These are phyloP conservation scores for Odobenus rosmarus DNA, from an alignment of 2,113 vertebrate species.

Conservation along the genomic window DNA sequence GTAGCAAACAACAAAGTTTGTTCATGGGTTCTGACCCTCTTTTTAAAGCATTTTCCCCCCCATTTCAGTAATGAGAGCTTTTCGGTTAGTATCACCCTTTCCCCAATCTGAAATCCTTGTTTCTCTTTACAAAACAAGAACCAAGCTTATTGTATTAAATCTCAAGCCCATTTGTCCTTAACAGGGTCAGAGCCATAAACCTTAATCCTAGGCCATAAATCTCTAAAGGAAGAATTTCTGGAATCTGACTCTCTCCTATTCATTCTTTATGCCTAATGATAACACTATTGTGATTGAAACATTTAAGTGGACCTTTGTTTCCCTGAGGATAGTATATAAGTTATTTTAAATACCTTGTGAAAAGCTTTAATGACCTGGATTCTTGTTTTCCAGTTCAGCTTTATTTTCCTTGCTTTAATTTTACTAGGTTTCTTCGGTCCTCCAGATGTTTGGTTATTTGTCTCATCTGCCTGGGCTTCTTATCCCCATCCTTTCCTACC, in stretches of 20 bases:
- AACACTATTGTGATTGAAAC: not conserved
- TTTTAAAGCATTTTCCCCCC: not conserved
- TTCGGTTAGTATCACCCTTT: not conserved
- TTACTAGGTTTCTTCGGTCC: not conserved
- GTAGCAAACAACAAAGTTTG: not conserved
- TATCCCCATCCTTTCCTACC: not conserved
- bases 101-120: not conserved
- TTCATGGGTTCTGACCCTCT: not conserved
- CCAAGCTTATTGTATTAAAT: not conserved
- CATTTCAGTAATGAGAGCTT: not conserved
- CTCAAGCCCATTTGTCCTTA: not conserved
- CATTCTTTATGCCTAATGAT: not conserved
- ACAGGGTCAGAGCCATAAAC: constrained; percentile 33
- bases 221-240: constrained; percentile 54
- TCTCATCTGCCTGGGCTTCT: not conserved
- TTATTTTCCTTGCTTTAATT: not conserved
- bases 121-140: constrained; percentile 52
- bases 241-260: constrained; percentile 45
- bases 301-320: constrained; percentile 49
- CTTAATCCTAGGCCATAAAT: constrained; percentile 59
- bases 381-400: not conserved
- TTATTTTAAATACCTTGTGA: constrained; percentile 15
- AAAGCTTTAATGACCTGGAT: constrained; percentile 4
- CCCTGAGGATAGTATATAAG: not conserved
- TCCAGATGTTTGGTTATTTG: not conserved